Evolutionary conservation across 2,888 invertebrate species (phyloP).

Genomic region (Dermolepida albohirtum): DNA sequence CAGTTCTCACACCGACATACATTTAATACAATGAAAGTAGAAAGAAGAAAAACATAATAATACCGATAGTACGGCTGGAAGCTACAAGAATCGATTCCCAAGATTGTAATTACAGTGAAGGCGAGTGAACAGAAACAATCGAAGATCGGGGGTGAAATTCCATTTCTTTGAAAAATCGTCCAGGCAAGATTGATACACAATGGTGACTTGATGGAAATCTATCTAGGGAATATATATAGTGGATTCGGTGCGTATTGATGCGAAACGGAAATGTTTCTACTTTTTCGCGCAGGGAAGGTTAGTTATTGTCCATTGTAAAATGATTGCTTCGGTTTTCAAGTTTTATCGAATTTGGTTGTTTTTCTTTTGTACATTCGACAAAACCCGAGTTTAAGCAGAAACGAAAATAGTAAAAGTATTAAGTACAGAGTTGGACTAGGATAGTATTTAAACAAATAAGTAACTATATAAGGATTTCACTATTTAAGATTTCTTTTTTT

Average conservation of each 20-base stretch:
- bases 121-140: constrained; percentile 15
- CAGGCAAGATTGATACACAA: neutral
- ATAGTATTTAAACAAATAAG: no score
- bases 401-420: no score
- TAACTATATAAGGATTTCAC: no score
- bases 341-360: no score
- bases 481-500: no score
- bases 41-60: neutral
- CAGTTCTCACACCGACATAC: constrained; percentile 6
- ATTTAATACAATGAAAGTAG: constrained; percentile 14
- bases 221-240: neutral
- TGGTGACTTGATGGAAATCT: no score
- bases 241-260: neutral
- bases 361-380: no score
- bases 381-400: no score
- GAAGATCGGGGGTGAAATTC: constrained; percentile 11
- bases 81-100: constrained; percentile 9
- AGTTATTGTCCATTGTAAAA: constrained; percentile 16
- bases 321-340: constrained; percentile 1
- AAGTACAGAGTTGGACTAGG: no score
- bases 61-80: neutral
- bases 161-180: constrained; percentile 8
- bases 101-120: constrained; percentile 10
- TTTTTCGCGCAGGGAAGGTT: neutral
- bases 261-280: constrained; percentile 7